Conservation (phyloP, 1,140 invertebrate species). For the Micrasema longulum region DNA sequence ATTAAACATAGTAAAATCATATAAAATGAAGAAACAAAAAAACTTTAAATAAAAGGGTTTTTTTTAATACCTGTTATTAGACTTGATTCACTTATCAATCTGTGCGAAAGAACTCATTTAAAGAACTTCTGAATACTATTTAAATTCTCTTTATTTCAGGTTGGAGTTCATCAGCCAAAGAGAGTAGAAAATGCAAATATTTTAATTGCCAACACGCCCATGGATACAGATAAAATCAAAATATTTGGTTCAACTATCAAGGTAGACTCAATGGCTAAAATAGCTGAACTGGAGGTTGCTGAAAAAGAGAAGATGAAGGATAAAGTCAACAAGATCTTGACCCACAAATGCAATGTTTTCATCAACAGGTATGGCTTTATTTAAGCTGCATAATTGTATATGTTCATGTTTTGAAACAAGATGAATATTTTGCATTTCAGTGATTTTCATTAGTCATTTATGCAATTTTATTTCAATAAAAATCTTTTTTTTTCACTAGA, state of each 20-base stretch:
- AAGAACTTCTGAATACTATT: too few relatives aligned
- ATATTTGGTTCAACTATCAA: constrained; percentile 98
- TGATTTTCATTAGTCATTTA: too few relatives aligned
- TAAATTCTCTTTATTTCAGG: constrained; percentile 54
- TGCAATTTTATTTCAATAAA: too few relatives aligned
- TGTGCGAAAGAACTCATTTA: too few relatives aligned
- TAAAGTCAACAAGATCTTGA: constrained; percentile 97
- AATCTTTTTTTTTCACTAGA: constrained; percentile 64
- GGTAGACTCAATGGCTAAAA: constrained; percentile 98
- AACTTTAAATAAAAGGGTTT: too few relatives aligned
- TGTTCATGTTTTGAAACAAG: too few relatives aligned
- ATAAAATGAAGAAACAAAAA: too few relatives aligned
- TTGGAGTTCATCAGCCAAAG: constrained; percentile 85
- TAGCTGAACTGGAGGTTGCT: constrained; percentile 96
- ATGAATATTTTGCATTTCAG: too few relatives aligned
- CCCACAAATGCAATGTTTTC: constrained; percentile 97
- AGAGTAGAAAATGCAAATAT: constrained; percentile 94
- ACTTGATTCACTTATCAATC: too few relatives aligned
- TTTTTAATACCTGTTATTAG: too few relatives aligned
- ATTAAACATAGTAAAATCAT: too few relatives aligned
- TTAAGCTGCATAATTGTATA: too few relatives aligned
- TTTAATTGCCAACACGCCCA: constrained; percentile 99
- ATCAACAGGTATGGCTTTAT: constrained; percentile 95
- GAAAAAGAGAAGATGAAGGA: constrained; percentile 99
- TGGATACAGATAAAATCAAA: constrained; percentile 99